Evolutionary conservation across 2,113 vertebrate species (phyloP), one percentile per base, ranked within the genome.

Genomic region (Menidia beryllina): DNA sequence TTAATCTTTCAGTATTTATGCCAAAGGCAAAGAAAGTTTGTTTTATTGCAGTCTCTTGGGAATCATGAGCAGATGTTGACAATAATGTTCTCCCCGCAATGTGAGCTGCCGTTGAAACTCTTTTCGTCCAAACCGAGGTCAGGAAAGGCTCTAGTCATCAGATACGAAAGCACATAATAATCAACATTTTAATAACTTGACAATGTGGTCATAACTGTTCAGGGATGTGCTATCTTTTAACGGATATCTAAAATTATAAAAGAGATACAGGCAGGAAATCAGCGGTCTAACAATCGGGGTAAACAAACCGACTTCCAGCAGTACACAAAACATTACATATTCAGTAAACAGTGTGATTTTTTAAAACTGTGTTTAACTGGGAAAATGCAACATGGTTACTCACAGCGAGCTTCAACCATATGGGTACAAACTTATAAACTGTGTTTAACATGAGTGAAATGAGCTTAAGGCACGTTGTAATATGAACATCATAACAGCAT

Each of bases 391-490:
- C 13, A 38, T 17, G 60, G 54, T 50, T 72, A 6, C 55, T 48
- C n/a, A 26, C 13, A 38, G n/a, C 12, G 17, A 67, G 25, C 24
- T 23, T 47, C 49, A 59, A 21, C 50, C 72, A 61, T 54, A 71
- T 51, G n/a, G n/a, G 23, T 27, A 63, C 25, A 19, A 17, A 20
- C 41, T 53, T 45, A 15, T 34, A 54, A 57, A 12, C 34, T 41
- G 21, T 25, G 36, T 19, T 19, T 15, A 17, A 24, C 7, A 21
- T 41, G 17, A 23, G 20, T 41, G 36, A 41, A 20, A 58, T 39
- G 36, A 62, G 25, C 27, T 66, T 36, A 66, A 55, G 55, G 26
- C 43, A 63, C 66, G 30, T 17, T 52, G 19, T 14, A n/a, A n/a
- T 23, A 43, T 38, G 10, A 7, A 62, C 54, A 13, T 21, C 11